Evolutionary conservation across 1,140 invertebrate species (phyloP).

Genomic region (Hylaeus volcanicus): DNA sequence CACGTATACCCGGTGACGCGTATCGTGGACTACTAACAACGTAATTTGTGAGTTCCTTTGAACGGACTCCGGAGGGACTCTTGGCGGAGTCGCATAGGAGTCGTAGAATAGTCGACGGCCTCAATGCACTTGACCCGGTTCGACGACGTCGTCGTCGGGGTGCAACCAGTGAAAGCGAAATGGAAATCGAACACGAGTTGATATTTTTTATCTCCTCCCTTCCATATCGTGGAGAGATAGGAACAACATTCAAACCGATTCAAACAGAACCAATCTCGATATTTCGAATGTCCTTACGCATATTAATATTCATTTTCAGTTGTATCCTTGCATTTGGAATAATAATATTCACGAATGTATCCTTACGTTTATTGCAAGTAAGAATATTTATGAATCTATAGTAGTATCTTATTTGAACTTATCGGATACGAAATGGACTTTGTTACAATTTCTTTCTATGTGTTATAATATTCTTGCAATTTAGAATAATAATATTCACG

Average conservation of each 20-base stretch:
- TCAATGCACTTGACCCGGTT: slow-evolving; percentile 61
- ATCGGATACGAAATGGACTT: no score
- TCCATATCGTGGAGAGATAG: neutral
- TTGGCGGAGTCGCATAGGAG: slow-evolving; percentile 22
- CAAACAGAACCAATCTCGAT: neutral
- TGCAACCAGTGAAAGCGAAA: slow-evolving; percentile 28
- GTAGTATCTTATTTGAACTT: no score
- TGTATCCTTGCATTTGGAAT: no score
- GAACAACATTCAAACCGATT: neutral
- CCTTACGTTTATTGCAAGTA: no score
- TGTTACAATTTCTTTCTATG: no score
- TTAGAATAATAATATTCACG: no score
- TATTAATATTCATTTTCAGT: neutral
- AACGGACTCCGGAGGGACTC: slow-evolving; percentile 37
- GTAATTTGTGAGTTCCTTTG: slow-evolving; percentile 65
- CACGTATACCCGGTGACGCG: slow-evolving; percentile 19
- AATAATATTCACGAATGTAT: no score
- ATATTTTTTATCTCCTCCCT: neutral
- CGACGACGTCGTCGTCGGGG: neutral
- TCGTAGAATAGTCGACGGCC: slow-evolving; percentile 13
- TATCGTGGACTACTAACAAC: slow-evolving; percentile 52
- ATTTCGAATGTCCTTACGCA: neutral
- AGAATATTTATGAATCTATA: no score
- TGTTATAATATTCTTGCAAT: no score
- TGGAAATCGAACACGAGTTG: slow-evolving; percentile 21